Conservation (phyloP, 2,888 invertebrate genomes). For the Phytoseiulus persimilis region DNA sequence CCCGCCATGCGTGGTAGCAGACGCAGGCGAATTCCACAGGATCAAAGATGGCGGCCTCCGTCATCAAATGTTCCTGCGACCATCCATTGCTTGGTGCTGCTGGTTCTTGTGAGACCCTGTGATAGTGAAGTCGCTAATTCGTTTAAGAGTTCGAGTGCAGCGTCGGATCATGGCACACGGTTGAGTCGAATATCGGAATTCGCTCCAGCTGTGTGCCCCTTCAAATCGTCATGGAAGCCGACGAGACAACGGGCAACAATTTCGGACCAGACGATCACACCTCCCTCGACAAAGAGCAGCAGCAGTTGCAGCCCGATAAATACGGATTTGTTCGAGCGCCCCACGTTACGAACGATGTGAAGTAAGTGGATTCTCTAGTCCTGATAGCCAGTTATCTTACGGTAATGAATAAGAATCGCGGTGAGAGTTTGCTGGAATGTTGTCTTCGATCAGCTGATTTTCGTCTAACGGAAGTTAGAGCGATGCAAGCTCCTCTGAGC, state of each 20-base stretch:
- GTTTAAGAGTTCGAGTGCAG: not conserved
- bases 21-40: not conserved
- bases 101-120: not conserved
- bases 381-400: not conserved
- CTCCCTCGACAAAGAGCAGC: not conserved
- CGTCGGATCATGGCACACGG: too few species aligned
- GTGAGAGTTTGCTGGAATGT: not conserved
- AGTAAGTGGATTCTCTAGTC: not conserved
- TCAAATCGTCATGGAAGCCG: not conserved
- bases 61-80: not conserved
- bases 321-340: conserved; percentile 19
- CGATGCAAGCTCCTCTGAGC: too few species aligned
- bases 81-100: not conserved
- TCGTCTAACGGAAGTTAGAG: not conserved
- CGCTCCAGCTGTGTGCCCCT: not conserved
- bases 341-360: conserved; percentile 16
- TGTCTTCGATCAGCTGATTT: not conserved
- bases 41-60: not conserved
- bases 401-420: not conserved
- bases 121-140: not conserved
- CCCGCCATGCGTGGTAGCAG: too few species aligned
- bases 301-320: conserved; percentile 36
- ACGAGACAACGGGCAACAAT: not conserved
- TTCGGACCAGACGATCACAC: not conserved
- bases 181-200: too few species aligned